A percentile compares a stretch with the other conserved stretches of the same genome.
phyloP scores from a whole-genome alignment of 2,888 invertebrate species.

The Perizoma affinitatum region DNA sequence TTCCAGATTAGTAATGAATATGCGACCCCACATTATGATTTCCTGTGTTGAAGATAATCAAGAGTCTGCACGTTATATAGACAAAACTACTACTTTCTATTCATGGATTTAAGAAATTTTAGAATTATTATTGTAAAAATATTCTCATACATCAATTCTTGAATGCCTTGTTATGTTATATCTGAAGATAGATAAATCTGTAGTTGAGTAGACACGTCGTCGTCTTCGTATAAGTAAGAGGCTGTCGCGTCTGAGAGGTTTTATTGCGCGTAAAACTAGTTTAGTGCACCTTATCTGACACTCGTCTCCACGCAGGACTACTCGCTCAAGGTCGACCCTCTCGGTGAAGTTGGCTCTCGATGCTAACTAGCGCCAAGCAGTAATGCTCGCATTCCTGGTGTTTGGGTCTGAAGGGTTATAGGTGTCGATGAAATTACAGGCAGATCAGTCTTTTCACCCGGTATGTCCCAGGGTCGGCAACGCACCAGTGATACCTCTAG shows the following conservation, averaged over 20 bases:
- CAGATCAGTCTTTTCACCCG: too few species aligned
- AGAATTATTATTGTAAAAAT: slow-evolving; percentile 9
- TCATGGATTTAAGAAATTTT: slow-evolving; percentile 6
- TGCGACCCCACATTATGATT: too few species aligned
- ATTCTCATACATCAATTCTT: slow-evolving; percentile 1
- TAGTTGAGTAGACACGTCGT: slow-evolving; percentile 9
- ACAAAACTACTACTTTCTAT: background rate
- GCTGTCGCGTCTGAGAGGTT: background rate
- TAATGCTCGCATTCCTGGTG: too few species aligned
- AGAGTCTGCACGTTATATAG: too few species aligned
- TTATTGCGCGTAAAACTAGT: slow-evolving; percentile 16
- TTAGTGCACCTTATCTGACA: slow-evolving; percentile 14
- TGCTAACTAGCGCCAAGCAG: too few species aligned
- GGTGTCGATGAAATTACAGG: too few species aligned
- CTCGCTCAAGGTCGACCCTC: background rate
- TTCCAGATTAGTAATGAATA: too few species aligned
- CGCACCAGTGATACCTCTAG: too few species aligned
- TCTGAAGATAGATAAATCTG: slow-evolving; percentile 3
- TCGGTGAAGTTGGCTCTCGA: too few species aligned
- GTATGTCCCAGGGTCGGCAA: too few species aligned
- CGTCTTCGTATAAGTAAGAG: background rate
- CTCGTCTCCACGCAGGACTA: background rate
- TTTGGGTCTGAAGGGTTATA: too few species aligned
- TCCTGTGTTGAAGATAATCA: too few species aligned
- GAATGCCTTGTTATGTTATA: slow-evolving; percentile 13